Evolutionary conservation across 2,113 vertebrate genomes (phyloP), one percentile per base, ranked within the genome.

Genomic region (Nerophis lumbriciformis): DNA sequence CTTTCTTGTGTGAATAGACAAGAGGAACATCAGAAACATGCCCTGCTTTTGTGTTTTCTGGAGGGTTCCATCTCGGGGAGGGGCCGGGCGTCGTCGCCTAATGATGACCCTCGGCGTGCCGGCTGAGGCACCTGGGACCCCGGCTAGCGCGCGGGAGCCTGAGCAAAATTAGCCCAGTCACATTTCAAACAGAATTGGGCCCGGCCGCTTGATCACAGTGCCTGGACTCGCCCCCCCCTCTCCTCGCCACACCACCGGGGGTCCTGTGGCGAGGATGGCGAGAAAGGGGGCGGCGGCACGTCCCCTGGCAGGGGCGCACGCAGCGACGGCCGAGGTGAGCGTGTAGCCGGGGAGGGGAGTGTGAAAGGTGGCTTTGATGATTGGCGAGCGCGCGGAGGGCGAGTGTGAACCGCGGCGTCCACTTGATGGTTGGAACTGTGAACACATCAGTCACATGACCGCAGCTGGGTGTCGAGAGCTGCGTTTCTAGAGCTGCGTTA

Each of bases 151-250:
- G 92, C 92, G 73, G 61, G 77, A 81, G 83, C 86, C 92, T 91
- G 93, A 95, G 94, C 92, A 98, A 98, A 97, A 98, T 96, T 91
- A 98, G 94, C 92, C 94, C 94, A 93, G 96, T 97, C 95, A 94
- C 94, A 95, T 98, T 99, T 99, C 95, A 99, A 99, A 99, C 95
- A 94, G 95, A 98, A 98, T 99, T 94, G 91, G 90, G 91, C 91
- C 93, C 90, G 90, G 94, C 90, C 93, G 90, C 92, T 28, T 97
- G 96, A 98, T 99, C 95, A 99, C 92, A 99, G 95, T 92, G 88
- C 83, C 86, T 84, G 90, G 91, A 65, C 68, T 66, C 68, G 68
- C 77, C 68, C 78, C 72, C 35, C 15, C 2, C 21, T 62, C 71
- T 65, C 69, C 72, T 65, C 72, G 78, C 71, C 73, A 8, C 50